These are phyloP conservation scores for Heliconius nattereri DNA, from an alignment of 1,140 invertebrate species.

Conservation along the genomic window DNA sequence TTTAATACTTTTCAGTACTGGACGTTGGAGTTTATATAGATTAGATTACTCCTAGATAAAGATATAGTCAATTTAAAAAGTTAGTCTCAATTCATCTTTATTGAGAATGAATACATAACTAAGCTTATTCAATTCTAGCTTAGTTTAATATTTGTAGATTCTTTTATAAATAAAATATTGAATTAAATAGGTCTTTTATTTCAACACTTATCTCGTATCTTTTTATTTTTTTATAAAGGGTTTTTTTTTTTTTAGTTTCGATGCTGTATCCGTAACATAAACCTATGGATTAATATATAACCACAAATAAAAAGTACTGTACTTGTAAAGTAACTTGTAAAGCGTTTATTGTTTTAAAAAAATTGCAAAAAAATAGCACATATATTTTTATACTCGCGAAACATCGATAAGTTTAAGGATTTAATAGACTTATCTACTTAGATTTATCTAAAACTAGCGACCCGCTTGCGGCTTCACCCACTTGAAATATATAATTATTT, in stretches of 20 bases:
- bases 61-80: background rate
- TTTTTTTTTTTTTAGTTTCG: no score
- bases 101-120: background rate
- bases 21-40: constrained; percentile 5
- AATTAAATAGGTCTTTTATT: constrained; percentile 21
- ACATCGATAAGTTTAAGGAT: no score
- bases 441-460: no score
- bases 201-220: background rate
- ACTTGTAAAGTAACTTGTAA: no score
- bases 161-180: constrained; percentile 31
- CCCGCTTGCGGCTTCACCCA: no score
- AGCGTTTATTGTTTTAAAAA: background rate
- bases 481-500: no score
- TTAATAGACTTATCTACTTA: background rate
- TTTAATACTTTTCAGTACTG: constrained; percentile 24
- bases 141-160: constrained; percentile 23
- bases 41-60: background rate
- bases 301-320: no score
- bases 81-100: background rate
- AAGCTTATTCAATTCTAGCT: background rate
- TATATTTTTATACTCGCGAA: background rate
- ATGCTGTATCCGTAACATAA: no score
- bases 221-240: background rate
- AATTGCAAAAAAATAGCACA: background rate
- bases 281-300: no score